Percentiles rank a stretch among this genome's conserved stretches.
These are phyloP conservation scores for Dinothrombium tinctorium DNA, from an alignment of 1,140 invertebrate species.

Conservation along the genomic window DNA sequence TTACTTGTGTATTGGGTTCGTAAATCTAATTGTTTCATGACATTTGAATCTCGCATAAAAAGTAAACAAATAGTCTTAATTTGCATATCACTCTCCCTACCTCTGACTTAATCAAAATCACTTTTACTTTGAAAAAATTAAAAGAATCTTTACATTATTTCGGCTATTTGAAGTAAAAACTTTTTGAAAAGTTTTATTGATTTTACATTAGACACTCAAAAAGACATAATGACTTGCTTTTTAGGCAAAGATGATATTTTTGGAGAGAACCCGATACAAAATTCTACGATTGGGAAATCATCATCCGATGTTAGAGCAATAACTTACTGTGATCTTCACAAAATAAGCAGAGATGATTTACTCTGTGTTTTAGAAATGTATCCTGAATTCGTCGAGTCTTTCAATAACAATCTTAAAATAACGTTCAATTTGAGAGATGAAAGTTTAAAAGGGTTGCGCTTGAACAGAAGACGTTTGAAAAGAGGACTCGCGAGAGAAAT, in stretches of 20 bases:
- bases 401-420: conserved; percentile 78
- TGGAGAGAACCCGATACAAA: conserved; percentile 33
- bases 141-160: background rate
- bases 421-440: conserved; percentile 91
- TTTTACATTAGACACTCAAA: no score
- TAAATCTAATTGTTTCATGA: no score
- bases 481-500: conserved; percentile 2
- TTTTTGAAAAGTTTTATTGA: no score
- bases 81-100: background rate
- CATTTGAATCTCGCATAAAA: no score
- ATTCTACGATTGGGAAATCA: conserved; percentile 88
- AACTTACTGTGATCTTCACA: conserved; percentile 95
- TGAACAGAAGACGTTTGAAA: background rate
- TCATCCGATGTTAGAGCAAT: conserved; percentile 93
- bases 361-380: conserved; percentile 92
- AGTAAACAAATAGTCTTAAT: no score
- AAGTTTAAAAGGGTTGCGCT: conserved; percentile 22
- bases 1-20: conserved; percentile 85
- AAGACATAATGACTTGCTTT: no score
- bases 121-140: background rate
- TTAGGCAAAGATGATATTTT: conserved; percentile 17
- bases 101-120: background rate
- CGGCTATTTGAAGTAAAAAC: no score
- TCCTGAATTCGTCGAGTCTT: conserved; percentile 80
- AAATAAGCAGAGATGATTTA: conserved; percentile 83